Conservation (phyloP, 2,888 invertebrate genomes). For the Rhodophaea formosa region DNA sequence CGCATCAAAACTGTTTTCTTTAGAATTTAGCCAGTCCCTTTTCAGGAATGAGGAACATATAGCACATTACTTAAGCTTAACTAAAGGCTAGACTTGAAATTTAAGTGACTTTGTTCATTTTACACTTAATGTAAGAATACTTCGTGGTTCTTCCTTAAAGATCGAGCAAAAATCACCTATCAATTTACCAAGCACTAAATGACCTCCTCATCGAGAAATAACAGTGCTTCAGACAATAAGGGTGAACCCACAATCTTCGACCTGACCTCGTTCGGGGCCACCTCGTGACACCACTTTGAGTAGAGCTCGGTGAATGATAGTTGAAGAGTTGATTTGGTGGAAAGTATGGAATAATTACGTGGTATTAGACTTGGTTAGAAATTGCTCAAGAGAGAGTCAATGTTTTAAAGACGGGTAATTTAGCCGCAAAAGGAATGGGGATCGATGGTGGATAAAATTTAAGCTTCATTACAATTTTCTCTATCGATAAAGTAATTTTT, state of each 20-base stretch:
- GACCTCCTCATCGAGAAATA: not conserved
- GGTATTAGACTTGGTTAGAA: not conserved
- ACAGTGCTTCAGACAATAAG: conserved; percentile 8
- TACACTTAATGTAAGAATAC: too few species aligned
- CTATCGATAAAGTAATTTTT: too few species aligned
- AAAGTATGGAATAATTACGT: conserved; percentile 4
- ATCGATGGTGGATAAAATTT: not conserved
- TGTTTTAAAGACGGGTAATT: not conserved
- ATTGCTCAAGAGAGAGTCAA: not conserved
- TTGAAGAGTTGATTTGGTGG: not conserved
- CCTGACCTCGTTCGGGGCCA: not conserved
- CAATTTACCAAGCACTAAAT: not conserved
- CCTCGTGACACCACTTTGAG: conserved; percentile 5
- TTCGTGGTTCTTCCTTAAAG: not conserved
- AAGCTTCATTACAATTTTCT: too few species aligned
- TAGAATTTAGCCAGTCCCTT: too few species aligned
- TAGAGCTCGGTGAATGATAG: not conserved
- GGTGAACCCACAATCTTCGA: not conserved
- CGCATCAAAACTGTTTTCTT: too few species aligned
- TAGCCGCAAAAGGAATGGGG: not conserved
- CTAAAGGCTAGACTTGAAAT: too few species aligned
- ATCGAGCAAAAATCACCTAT: not conserved
- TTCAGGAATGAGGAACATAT: too few species aligned
- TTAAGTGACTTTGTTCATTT: too few species aligned
- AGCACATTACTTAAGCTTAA: too few species aligned